phyloP scores from a whole-genome alignment of 2,113 vertebrate species.

The Recurvirostra avosetta region DNA sequence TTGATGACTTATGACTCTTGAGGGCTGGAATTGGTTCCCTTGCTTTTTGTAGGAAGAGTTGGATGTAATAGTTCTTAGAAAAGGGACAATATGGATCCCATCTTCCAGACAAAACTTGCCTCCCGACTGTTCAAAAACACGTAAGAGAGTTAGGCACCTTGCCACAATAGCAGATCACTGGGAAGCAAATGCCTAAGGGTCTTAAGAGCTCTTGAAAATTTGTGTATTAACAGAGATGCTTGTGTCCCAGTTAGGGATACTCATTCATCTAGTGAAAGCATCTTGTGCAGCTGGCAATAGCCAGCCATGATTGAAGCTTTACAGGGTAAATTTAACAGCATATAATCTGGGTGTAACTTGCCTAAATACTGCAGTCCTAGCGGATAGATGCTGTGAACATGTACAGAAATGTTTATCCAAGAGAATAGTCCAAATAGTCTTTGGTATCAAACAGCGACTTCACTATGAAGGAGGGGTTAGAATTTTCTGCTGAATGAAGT shows the following conservation, averaged over 20 bases:
- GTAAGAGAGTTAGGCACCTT: background rate
- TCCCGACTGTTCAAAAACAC: background rate
- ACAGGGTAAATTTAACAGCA: background rate
- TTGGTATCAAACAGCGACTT: background rate
- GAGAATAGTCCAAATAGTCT: background rate
- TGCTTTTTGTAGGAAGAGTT: background rate
- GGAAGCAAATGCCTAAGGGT: background rate
- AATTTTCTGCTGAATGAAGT: background rate
- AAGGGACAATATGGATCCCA: background rate
- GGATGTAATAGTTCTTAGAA: background rate
- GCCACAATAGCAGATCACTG: background rate
- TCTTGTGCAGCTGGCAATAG: background rate
- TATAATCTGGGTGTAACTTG: background rate
- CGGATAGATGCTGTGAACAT: background rate
- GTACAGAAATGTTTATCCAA: background rate
- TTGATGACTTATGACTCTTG: background rate
- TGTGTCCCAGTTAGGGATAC: background rate
- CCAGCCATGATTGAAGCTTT: background rate
- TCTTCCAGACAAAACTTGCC: background rate
- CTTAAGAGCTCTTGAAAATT: background rate
- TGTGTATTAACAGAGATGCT: background rate
- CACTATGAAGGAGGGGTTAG: background rate
- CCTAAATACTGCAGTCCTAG: background rate
- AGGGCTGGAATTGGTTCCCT: background rate
- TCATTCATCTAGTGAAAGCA: background rate